Conservation (phyloP, 2,113 vertebrate species). For the Haemorhous mexicanus region DNA sequence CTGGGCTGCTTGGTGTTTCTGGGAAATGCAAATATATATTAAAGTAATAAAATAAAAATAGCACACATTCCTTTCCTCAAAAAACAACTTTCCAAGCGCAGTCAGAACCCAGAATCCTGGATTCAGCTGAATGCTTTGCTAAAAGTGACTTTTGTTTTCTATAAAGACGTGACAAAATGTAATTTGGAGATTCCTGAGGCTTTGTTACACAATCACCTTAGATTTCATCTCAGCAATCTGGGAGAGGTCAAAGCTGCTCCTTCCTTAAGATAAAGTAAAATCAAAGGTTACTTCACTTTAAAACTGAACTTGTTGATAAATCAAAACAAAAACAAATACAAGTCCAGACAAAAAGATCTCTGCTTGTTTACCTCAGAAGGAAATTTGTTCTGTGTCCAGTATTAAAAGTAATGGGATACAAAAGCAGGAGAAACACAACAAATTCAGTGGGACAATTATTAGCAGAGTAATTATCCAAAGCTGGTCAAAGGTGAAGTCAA, state of each 20-base stretch:
- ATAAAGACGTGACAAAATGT: background rate
- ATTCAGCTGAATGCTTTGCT: background rate
- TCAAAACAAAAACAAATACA: background rate
- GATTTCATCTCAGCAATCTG: background rate
- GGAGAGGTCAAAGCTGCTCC: background rate
- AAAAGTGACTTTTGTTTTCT: background rate
- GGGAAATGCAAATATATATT: background rate
- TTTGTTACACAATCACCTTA: background rate
- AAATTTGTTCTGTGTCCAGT: background rate
- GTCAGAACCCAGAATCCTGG: background rate
- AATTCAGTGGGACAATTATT: background rate
- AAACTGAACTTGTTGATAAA: background rate
- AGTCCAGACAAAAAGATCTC: background rate
- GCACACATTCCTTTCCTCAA: background rate
- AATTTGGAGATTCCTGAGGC: background rate
- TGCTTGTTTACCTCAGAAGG: background rate
- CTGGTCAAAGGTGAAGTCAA: background rate
- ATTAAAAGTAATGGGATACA: background rate
- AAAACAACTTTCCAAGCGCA: background rate
- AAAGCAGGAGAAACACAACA: background rate
- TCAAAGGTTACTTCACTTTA: background rate
- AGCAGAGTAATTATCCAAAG: background rate
- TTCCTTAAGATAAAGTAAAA: background rate
- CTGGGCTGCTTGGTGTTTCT: background rate
- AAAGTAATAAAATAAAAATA: background rate